Percentiles rank a stretch among this genome's conserved stretches.
These are phyloP conservation scores for Petrocephalus zakoni DNA, from an alignment of 2,113 vertebrate species.

Conservation along the genomic window DNA sequence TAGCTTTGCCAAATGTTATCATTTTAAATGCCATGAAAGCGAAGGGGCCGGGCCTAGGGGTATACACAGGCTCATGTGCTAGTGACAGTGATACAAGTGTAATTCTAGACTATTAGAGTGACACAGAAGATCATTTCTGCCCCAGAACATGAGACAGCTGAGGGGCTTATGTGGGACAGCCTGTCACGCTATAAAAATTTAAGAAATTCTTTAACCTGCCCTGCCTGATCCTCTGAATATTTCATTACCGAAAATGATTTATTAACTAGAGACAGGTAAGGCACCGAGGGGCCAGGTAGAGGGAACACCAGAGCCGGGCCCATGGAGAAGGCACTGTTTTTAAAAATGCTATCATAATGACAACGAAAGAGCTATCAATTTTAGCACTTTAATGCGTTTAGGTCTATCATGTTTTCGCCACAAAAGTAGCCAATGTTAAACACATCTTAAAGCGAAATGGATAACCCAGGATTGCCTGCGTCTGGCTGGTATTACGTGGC, in stretches of 20 bases:
- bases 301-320: slow-evolving; percentile 53
- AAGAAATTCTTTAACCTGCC: slow-evolving; percentile 92
- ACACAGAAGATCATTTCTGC: slow-evolving; percentile 79
- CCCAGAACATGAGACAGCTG: slow-evolving; percentile 74
- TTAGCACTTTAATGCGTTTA: neutral
- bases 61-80: slow-evolving; percentile 90
- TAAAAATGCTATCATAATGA: slow-evolving; percentile 26
- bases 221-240: slow-evolving; percentile 86
- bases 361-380: neutral
- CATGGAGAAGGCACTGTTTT: slow-evolving; percentile 41
- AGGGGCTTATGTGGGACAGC: slow-evolving; percentile 77
- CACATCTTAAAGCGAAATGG: neutral
- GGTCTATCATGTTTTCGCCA: neutral
- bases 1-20: slow-evolving; percentile 86
- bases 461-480: slow-evolving; percentile 11
- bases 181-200: slow-evolving; percentile 86
- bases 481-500: slow-evolving; percentile 16
- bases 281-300: slow-evolving; percentile 59
- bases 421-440: neutral
- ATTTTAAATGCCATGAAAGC: slow-evolving; percentile 89
- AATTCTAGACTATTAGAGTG: slow-evolving; percentile 92
- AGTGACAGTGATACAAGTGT: slow-evolving; percentile 91
- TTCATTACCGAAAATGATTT: slow-evolving; percentile 85
- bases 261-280: slow-evolving; percentile 78
- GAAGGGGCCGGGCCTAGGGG: slow-evolving; percentile 87